Percentiles rank a stretch among this genome's conserved stretches.
phyloP scores from a whole-genome alignment of 2,113 vertebrate genomes.

The Melanostigma gelatinosum region DNA sequence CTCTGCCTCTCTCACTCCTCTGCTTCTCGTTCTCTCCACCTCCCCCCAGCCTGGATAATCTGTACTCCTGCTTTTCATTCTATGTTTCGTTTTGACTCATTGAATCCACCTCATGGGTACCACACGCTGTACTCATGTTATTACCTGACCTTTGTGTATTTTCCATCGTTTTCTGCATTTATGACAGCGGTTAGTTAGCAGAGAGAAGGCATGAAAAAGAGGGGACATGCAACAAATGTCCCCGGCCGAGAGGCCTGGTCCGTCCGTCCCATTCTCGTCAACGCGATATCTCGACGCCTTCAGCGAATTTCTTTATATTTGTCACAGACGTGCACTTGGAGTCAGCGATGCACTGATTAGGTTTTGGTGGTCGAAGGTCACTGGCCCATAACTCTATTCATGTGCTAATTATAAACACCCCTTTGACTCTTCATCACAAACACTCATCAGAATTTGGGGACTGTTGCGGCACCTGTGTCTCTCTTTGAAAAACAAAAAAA shows the following conservation, averaged over 20 bases:
- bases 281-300: not conserved
- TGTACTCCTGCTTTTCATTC: not conserved
- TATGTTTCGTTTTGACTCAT: not conserved
- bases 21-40: constrained; percentile 2
- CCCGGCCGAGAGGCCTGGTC: no score
- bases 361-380: not conserved
- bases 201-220: not conserved
- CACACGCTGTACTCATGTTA: not conserved
- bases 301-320: not conserved
- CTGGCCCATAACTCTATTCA: not conserved
- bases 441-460: not conserved
- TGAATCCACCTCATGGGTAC: not conserved
- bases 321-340: not conserved
- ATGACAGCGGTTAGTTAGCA: no score
- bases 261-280: no score
- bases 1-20: not conserved
- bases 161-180: not conserved
- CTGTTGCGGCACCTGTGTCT: not conserved
- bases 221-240: not conserved
- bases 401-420: not conserved
- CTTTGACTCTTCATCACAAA: not conserved
- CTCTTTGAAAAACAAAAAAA: not conserved
- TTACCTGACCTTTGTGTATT: not conserved
- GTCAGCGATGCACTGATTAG: not conserved
- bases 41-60: not conserved